Conservation (phyloP, 2,113 vertebrate genomes). For the Isurus oxyrinchus region DNA sequence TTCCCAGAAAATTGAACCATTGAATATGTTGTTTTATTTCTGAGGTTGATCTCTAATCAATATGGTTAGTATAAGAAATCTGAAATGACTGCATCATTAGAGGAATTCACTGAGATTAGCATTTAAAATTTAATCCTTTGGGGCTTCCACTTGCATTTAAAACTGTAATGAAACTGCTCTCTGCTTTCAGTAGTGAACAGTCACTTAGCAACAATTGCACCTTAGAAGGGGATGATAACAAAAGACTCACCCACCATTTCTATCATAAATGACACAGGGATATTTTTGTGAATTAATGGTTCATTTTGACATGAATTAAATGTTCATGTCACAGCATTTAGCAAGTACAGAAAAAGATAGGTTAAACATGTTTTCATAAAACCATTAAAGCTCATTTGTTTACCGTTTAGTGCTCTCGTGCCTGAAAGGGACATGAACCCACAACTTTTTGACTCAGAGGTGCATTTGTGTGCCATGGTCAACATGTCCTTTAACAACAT, state of each 20-base stretch:
- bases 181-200: background rate
- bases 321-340: background rate
- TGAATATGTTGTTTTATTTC: constrained; percentile 5
- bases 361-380: background rate
- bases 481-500: background rate
- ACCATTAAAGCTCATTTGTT: background rate
- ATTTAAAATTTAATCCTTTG: constrained; percentile 4
- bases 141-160: background rate
- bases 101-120: background rate
- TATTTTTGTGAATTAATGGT: background rate
- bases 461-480: background rate
- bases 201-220: background rate
- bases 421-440: background rate
- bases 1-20: constrained; percentile 25
- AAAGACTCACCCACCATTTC: background rate
- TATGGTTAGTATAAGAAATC: constrained; percentile 3
- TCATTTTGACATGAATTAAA: background rate
- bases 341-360: background rate
- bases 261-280: background rate
- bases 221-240: background rate
- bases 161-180: background rate
- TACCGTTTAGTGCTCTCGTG: background rate
- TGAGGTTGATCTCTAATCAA: background rate
- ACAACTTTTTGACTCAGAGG: background rate
- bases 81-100: background rate